Conservation (phyloP, 2,113 vertebrate species). For the Myanophis thanlyinensis region DNA sequence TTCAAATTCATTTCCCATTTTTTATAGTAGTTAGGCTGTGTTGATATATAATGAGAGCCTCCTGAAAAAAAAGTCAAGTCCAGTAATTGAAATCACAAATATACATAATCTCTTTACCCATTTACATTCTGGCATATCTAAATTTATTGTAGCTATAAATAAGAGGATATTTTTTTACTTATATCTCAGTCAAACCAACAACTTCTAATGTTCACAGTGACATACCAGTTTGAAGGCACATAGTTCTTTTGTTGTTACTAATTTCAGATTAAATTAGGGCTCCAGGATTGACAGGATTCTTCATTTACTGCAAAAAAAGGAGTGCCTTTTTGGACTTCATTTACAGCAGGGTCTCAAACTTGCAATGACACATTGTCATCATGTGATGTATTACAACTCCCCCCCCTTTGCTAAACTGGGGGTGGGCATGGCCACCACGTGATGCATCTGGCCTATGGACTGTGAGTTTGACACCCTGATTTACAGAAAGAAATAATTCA, state of each 20-base stretch:
- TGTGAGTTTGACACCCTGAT: too few species aligned
- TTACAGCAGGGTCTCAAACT: too few species aligned
- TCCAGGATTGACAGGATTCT: background rate
- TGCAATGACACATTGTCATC: too few species aligned
- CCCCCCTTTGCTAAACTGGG: too few species aligned
- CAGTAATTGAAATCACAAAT: constrained; percentile 46
- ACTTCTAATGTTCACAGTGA: background rate
- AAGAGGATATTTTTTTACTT: background rate
- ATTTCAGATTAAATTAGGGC: background rate
- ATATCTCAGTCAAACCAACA: background rate
- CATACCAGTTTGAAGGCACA: background rate
- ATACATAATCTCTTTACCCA: background rate
- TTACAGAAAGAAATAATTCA: background rate
- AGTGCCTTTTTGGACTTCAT: background rate
- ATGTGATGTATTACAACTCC: too few species aligned
- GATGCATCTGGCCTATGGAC: too few species aligned
- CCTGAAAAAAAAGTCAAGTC: constrained; percentile 22
- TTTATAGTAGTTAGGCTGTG: constrained; percentile 27
- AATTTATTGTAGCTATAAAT: background rate
- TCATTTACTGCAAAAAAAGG: background rate
- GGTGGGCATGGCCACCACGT: too few species aligned
- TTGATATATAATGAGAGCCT: constrained; percentile 44
- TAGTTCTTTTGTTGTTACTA: background rate
- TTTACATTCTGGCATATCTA: background rate
- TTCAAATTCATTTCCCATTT: constrained; percentile 34